These are phyloP conservation scores for Drosophila algonquin DNA, from an alignment of 2,888 invertebrate genomes.

Conservation along the genomic window DNA sequence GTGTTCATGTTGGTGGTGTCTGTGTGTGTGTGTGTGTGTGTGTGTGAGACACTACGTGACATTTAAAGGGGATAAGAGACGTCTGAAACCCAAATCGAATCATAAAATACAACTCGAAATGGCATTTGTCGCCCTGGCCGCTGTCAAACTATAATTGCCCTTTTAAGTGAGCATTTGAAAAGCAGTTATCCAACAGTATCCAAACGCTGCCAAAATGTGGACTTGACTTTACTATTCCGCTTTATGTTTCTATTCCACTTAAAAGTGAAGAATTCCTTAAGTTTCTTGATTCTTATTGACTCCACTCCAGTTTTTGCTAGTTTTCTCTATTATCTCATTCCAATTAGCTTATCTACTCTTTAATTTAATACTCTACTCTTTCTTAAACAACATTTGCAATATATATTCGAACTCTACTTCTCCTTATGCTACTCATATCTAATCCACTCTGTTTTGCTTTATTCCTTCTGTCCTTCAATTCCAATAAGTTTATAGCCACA, in stretches of 20 bases:
- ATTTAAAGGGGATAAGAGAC: slow-evolving; percentile 72
- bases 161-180: slow-evolving; percentile 54
- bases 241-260: no score
- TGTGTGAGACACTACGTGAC: slow-evolving; percentile 60
- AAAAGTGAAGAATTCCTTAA: no score
- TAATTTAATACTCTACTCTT: no score
- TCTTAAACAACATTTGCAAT: no score
- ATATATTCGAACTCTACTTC: no score
- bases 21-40: not conserved
- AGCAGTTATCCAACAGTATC: slow-evolving; percentile 8
- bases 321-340: no score
- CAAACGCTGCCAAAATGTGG: not conserved
- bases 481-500: not conserved
- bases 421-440: not conserved
- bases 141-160: slow-evolving; percentile 63
- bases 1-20: no score
- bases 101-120: slow-evolving; percentile 68
- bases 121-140: slow-evolving; percentile 43
- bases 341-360: no score
- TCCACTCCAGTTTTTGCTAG: no score
- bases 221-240: not conserved
- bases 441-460: not conserved
- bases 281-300: no score
- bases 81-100: slow-evolving; percentile 73
- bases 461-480: not conserved